These are phyloP conservation scores for Drosophila murphyi DNA, from an alignment of 1,140 invertebrate species.

Conservation along the genomic window DNA sequence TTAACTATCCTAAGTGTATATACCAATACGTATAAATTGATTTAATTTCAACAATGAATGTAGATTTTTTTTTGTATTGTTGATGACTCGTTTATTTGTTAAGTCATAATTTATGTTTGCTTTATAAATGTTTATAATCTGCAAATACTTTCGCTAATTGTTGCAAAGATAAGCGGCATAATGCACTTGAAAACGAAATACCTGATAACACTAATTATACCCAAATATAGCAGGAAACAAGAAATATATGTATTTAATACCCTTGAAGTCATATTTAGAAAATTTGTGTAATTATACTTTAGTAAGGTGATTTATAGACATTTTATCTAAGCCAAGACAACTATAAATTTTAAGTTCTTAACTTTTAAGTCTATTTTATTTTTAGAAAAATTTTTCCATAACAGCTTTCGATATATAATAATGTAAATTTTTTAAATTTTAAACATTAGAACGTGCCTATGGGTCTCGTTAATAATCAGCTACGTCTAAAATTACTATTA, in stretches of 20 bases:
- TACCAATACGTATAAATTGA: conserved; percentile 4
- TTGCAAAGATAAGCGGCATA: conserved; percentile 50
- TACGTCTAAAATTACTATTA: neutral
- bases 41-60: conserved; percentile 50
- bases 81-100: neutral
- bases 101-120: conserved; percentile 26
- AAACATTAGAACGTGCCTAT: neutral
- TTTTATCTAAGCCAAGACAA: neutral
- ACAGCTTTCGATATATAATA: too few species aligned
- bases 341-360: too few species aligned
- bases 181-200: conserved; percentile 61
- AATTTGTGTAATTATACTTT: neutral
- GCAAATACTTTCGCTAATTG: conserved; percentile 60
- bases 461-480: neutral
- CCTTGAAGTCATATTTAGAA: neutral
- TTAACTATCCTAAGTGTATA: conserved; percentile 12
- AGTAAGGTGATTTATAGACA: too few species aligned
- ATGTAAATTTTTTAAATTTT: neutral
- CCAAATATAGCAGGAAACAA: neutral
- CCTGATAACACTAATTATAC: conserved; percentile 36
- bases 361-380: too few species aligned
- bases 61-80: conserved; percentile 5
- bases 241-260: conserved; percentile 4
- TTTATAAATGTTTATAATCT: conserved; percentile 46
- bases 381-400: too few species aligned